Percentiles rank a stretch among this genome's conserved stretches.
Conservation (phyloP, 2,888 invertebrate species). For the Trissolcus brochymenae region DNA sequence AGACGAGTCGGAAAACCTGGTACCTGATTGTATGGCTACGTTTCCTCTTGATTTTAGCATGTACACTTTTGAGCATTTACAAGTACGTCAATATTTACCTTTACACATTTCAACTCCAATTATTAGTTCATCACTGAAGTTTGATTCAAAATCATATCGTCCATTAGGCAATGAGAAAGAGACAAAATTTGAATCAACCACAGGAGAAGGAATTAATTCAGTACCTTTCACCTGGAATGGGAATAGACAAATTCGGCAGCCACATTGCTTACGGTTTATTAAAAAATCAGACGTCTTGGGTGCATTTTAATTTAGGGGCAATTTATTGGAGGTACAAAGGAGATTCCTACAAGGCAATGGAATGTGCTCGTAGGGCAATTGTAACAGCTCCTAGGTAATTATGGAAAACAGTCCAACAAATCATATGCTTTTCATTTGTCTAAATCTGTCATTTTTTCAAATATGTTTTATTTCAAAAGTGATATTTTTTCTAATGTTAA, state of each 20-base stretch:
- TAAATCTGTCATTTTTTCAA: no score
- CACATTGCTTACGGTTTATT: slow-evolving; percentile 81
- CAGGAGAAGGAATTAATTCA: slow-evolving; percentile 76
- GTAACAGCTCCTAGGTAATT: slow-evolving; percentile 84
- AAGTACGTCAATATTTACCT: slow-evolving; percentile 68
- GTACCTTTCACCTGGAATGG: slow-evolving; percentile 67
- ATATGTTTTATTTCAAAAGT: no score
- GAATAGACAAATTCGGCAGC: slow-evolving; percentile 79
- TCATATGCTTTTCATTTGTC: no score
- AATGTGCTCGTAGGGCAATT: slow-evolving; percentile 86
- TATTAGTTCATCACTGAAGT: not conserved
- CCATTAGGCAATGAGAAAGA: slow-evolving; percentile 77
- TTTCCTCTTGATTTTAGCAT: slow-evolving; percentile 80
- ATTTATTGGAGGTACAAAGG: slow-evolving; percentile 88
- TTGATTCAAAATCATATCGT: not conserved
- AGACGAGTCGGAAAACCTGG: slow-evolving; percentile 68
- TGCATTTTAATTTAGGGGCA: slow-evolving; percentile 87
- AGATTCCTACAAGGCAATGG: slow-evolving; percentile 85
- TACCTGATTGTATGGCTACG: slow-evolving; percentile 82
- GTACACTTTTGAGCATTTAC: slow-evolving; percentile 82
- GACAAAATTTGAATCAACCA: slow-evolving; percentile 77
- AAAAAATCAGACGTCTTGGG: slow-evolving; percentile 85
- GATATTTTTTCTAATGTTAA: no score
- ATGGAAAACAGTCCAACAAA: not conserved
- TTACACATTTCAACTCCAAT: no score